These are phyloP conservation scores for Psococerastis gibbosa DNA, from an alignment of 2,888 invertebrate genomes.

Conservation along the genomic window DNA sequence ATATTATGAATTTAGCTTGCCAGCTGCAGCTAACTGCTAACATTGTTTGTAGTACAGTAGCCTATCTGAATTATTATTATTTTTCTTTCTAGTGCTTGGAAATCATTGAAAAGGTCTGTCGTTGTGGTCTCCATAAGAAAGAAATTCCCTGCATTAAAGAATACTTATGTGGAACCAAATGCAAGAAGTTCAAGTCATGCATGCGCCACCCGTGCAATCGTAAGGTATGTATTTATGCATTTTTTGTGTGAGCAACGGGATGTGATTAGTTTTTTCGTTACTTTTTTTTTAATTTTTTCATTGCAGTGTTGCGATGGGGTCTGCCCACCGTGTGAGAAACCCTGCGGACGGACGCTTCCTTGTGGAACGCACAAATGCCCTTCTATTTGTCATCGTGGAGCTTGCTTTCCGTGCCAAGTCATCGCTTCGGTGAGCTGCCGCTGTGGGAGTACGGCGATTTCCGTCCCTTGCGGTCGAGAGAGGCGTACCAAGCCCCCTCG, in stretches of 20 bases:
- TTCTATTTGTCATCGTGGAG: constrained; percentile 61
- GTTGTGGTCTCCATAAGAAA: constrained; percentile 58
- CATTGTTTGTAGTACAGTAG: too few species aligned
- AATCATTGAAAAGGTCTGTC: constrained; percentile 56
- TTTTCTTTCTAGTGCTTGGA: constrained; percentile 36
- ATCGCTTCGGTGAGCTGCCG: constrained; percentile 52
- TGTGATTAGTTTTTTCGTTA: constrained; percentile 18
- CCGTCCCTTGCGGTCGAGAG: constrained; percentile 74
- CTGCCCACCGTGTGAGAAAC: constrained; percentile 67
- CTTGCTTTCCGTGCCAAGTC: constrained; percentile 65
- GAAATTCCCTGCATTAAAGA: constrained; percentile 73
- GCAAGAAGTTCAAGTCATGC: constrained; percentile 61
- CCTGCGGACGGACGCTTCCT: constrained; percentile 60
- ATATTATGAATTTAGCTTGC: too few species aligned
- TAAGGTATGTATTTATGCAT: constrained; percentile 38
- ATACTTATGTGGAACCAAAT: constrained; percentile 76
- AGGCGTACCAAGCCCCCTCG: constrained; percentile 56
- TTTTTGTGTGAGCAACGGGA: too few species aligned
- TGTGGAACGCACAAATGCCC: constrained; percentile 78
- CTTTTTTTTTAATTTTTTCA: constrained; percentile 16
- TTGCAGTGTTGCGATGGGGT: constrained; percentile 63
- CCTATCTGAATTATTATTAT: too few species aligned
- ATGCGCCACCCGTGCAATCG: constrained; percentile 74
- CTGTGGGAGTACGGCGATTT: constrained; percentile 58
- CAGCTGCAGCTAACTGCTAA: too few species aligned